phyloP scores from a whole-genome alignment of 2,113 vertebrate species.

The Alligator mississippiensis region DNA sequence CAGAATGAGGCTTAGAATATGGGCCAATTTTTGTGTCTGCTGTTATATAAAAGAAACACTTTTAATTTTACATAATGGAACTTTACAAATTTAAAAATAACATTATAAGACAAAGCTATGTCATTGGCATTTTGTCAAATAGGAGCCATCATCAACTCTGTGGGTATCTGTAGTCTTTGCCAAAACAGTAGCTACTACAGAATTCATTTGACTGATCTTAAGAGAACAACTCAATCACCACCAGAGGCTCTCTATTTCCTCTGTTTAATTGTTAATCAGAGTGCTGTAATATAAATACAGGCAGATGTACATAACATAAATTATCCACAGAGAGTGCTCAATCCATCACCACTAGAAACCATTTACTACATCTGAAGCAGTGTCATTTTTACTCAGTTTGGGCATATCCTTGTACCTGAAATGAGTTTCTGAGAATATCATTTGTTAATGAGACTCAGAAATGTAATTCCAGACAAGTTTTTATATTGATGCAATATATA shows the following conservation, averaged over 20 bases:
- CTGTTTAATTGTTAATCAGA: background rate
- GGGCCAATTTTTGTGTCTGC: background rate
- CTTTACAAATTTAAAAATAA: background rate
- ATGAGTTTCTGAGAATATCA: conserved; percentile 1
- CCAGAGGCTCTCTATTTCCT: background rate
- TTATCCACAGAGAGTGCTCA: background rate
- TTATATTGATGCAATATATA: background rate
- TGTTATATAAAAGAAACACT: conserved; percentile 17
- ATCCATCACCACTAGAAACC: background rate
- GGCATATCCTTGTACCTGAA: conserved; percentile 25
- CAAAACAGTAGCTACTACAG: background rate
- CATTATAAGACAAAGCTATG: background rate
- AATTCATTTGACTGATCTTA: background rate
- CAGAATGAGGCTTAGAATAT: conserved; percentile 23
- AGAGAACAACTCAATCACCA: background rate
- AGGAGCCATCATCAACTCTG: background rate
- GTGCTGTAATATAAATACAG: background rate
- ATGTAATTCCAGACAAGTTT: conserved; percentile 18
- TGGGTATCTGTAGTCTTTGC: background rate
- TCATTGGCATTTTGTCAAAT: background rate
- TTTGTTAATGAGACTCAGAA: background rate
- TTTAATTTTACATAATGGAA: conserved; percentile 16
- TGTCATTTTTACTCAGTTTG: conserved; percentile 4
- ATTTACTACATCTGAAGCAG: background rate
- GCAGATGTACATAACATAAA: background rate